Evolutionary conservation across 2,888 invertebrate genomes (phyloP).

Genomic region (Branchinecta sandiegonensis): DNA sequence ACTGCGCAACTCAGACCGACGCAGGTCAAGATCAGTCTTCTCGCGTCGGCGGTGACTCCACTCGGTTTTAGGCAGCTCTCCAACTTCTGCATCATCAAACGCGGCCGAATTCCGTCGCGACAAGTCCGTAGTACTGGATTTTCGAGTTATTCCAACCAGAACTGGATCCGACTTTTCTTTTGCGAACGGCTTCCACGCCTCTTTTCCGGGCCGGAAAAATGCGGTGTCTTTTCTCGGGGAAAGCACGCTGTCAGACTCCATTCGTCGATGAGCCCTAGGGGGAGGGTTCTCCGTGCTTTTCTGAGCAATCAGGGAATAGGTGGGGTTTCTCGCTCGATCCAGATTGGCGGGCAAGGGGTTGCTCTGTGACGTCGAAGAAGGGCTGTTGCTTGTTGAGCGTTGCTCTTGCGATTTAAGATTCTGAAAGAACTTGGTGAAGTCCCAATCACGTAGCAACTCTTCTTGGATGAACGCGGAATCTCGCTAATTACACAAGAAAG

Average conservation of each 20-base stretch:
- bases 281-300: constrained; percentile 26
- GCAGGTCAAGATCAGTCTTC: constrained; percentile 55
- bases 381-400: constrained; percentile 15
- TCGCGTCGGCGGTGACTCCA: constrained; percentile 54
- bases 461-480: constrained; percentile 50
- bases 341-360: not conserved
- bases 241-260: constrained; percentile 57
- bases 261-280: constrained; percentile 45
- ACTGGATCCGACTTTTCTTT: constrained; percentile 6
- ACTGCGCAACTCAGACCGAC: constrained; percentile 43
- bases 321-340: constrained; percentile 15
- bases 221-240: constrained; percentile 72
- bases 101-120: constrained; percentile 53
- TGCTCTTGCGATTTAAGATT: constrained; percentile 37
- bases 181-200: constrained; percentile 7
- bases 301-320: constrained; percentile 23
- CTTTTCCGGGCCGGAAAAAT: constrained; percentile 49
- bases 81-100: constrained; percentile 1
- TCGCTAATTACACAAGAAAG: constrained; percentile 31
- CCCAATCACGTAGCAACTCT: constrained; percentile 71
- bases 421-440: constrained; percentile 68
- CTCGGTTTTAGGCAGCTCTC: constrained; percentile 26
- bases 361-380: not conserved
- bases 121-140: constrained; percentile 26
- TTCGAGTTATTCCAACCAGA: not conserved